Evolutionary conservation across 1,140 invertebrate species (phyloP).

Genomic region (Pseudoatta argentina): DNA sequence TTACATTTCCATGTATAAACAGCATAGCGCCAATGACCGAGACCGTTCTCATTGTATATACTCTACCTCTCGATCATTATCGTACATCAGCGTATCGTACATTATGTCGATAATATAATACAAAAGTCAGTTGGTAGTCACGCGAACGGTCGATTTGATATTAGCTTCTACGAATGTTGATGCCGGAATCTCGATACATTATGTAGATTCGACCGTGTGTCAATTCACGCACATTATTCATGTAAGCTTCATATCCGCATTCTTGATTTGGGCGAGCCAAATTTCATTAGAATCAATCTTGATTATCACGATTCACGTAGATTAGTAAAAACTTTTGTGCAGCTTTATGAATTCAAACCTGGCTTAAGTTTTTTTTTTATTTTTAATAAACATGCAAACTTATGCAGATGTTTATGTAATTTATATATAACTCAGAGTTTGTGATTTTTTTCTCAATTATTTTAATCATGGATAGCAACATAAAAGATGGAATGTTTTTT

Average conservation of each 20-base stretch:
- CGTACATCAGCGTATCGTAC: slow-evolving; percentile 36
- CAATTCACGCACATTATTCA: slow-evolving; percentile 25
- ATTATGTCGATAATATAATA: slow-evolving; percentile 38
- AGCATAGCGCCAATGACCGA: neutral
- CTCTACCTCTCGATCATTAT: slow-evolving; percentile 48
- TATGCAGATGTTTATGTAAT: neutral
- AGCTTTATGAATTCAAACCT: neutral
- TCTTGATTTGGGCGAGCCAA: slow-evolving; percentile 5
- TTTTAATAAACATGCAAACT: neutral
- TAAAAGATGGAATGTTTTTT: neutral
- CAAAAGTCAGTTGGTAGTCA: slow-evolving; percentile 50
- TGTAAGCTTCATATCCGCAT: slow-evolving; percentile 25
- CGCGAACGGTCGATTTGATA: slow-evolving; percentile 53
- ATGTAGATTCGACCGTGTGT: slow-evolving; percentile 34
- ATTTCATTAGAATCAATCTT: neutral
- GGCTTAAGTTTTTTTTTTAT: neutral
- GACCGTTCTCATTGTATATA: neutral
- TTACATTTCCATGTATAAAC: neutral
- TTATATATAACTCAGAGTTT: neutral
- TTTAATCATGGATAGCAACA: neutral
- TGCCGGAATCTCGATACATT: slow-evolving; percentile 54
- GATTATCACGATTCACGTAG: neutral
- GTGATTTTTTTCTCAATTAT: neutral
- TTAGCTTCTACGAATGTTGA: slow-evolving; percentile 34
- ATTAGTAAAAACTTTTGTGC: neutral